Percentiles rank a stretch among this genome's conserved stretches.
These are phyloP conservation scores for Unio pictorum DNA, from an alignment of 2,888 invertebrate species.

Conservation along the genomic window DNA sequence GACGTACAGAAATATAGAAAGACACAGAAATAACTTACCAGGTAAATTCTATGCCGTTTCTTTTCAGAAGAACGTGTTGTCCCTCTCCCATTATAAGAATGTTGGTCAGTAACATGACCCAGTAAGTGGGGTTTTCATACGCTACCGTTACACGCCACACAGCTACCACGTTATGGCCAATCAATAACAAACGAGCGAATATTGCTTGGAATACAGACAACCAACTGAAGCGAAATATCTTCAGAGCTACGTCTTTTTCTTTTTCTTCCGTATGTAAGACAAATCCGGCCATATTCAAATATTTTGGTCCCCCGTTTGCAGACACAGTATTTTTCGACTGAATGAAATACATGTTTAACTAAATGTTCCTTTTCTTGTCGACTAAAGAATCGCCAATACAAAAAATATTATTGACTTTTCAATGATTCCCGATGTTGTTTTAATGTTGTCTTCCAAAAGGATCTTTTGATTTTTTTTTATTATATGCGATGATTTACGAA, in stretches of 20 bases:
- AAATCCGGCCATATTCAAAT: too few species aligned
- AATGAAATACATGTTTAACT: too few species aligned
- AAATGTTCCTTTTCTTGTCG: too few species aligned
- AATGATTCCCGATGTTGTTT: too few species aligned
- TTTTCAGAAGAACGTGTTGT: slow-evolving; percentile 87
- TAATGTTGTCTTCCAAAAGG: too few species aligned
- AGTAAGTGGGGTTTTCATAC: slow-evolving; percentile 78
- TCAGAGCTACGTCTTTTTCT: neutral
- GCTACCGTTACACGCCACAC: slow-evolving; percentile 90
- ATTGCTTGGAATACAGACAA: slow-evolving; percentile 20
- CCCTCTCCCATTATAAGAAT: slow-evolving; percentile 79
- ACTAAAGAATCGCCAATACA: too few species aligned
- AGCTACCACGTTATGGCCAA: slow-evolving; percentile 85
- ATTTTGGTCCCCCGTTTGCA: too few species aligned
- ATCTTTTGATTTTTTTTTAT: too few species aligned
- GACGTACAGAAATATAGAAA: slow-evolving; percentile 9
- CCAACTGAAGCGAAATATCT: neutral
- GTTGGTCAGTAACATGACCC: slow-evolving; percentile 85
- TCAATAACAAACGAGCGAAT: slow-evolving; percentile 63
- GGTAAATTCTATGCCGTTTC: slow-evolving; percentile 93
- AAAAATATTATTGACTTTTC: too few species aligned
- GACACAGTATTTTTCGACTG: too few species aligned
- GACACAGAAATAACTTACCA: slow-evolving; percentile 72
- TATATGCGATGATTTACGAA: too few species aligned
- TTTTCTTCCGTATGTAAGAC: neutral